Percentiles rank a stretch among this genome's conserved stretches.
These are phyloP conservation scores for Pocota personata DNA, from an alignment of 2,888 invertebrate genomes.

Conservation along the genomic window DNA sequence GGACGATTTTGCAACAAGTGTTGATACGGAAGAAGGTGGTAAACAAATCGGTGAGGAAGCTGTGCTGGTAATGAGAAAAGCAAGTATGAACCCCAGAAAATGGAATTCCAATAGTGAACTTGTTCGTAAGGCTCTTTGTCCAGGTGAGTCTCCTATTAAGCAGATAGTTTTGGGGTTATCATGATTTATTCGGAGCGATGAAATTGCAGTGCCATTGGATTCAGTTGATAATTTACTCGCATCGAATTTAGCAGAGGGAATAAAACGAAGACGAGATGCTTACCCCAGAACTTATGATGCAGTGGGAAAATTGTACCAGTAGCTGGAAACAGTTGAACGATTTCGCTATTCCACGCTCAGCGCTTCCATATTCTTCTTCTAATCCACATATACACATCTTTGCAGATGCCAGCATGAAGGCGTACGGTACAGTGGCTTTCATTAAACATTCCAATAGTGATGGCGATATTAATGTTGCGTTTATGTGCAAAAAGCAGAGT, in stretches of 20 bases:
- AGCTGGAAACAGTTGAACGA: background rate
- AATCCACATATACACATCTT: conserved; percentile 5
- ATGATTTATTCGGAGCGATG: background rate
- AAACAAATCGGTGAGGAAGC: conserved; percentile 29
- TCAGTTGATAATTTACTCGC: background rate
- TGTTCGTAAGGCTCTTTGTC: conserved; percentile 19
- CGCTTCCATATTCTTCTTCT: background rate
- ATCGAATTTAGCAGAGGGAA: background rate
- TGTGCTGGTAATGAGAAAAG: conserved; percentile 20
- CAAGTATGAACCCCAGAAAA: conserved; percentile 31
- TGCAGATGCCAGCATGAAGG: conserved; percentile 32
- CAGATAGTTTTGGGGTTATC: conserved; percentile 6
- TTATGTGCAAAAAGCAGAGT: conserved; percentile 18
- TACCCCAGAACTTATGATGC: background rate
- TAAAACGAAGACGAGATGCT: conserved; percentile 1
- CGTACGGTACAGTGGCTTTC: conserved; percentile 18
- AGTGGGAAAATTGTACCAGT: background rate
- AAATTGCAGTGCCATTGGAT: conserved; percentile 6
- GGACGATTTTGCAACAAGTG: conserved; percentile 22
- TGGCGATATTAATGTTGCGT: background rate
- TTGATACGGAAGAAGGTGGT: too few species aligned
- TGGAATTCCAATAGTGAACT: conserved; percentile 36
- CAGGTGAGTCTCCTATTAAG: background rate
- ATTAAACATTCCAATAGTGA: background rate
- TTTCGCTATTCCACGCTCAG: background rate